Conservation (phyloP, 2,888 invertebrate genomes). For the Strigamia crassipes region DNA sequence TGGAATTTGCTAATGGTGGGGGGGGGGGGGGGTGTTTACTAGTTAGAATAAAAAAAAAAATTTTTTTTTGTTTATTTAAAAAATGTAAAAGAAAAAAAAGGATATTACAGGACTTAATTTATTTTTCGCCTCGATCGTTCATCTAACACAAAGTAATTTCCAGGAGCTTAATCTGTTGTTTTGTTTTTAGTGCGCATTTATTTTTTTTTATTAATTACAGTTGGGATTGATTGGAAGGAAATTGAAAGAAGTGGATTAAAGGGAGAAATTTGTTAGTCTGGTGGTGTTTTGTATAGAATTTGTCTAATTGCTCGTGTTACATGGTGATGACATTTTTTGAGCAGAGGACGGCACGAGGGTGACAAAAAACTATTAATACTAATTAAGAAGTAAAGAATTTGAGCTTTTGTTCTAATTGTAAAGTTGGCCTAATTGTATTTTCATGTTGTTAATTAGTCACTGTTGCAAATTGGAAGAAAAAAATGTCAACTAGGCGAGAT, state of each 20-base stretch:
- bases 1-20: no score
- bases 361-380: neutral
- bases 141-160: neutral
- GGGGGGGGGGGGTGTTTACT: no score
- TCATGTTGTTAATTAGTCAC: neutral
- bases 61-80: no score
- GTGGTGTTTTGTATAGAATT: neutral
- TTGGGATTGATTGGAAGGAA: neutral
- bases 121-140: no score
- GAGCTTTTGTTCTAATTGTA: neutral
- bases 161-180: neutral
- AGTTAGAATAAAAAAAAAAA: no score
- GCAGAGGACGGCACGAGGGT: neutral
- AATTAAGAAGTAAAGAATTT: slow-evolving; percentile 10
- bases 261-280: neutral
- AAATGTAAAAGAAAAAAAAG: no score
- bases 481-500: neutral
- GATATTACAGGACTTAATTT: no score
- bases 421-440: neutral
- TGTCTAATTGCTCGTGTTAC: neutral
- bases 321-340: neutral
- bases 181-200: neutral
- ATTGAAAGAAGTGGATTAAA: neutral
- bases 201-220: neutral
- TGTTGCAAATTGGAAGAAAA: neutral